Percentiles rank a stretch among this genome's conserved stretches.
Conservation (phyloP, 2,888 invertebrate species). For the Clistopyga incitator region DNA sequence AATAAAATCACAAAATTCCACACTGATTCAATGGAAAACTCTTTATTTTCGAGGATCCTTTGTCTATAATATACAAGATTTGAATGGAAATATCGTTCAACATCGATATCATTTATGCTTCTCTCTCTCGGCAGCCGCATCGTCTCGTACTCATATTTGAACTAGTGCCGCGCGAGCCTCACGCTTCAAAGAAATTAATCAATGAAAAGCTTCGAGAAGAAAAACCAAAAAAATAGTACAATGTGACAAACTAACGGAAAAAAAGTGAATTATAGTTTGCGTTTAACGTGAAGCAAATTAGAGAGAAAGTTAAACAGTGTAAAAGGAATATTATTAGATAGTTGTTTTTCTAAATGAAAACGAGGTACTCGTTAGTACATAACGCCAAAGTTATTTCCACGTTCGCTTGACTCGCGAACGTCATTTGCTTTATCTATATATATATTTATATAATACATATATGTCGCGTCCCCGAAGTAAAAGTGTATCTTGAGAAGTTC, state of each 20-base stretch:
- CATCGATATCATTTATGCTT: constrained; percentile 39
- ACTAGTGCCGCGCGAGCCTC: constrained; percentile 2
- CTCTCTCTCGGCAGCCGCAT: neutral
- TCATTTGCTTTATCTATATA: constrained; percentile 33
- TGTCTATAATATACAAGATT: constrained; percentile 62
- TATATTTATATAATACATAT: constrained; percentile 18
- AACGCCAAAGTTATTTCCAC: constrained; percentile 4
- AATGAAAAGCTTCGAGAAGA: constrained; percentile 2
- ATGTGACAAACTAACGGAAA: neutral
- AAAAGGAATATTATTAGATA: neutral
- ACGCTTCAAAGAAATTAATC: neutral
- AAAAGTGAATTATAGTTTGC: constrained; percentile 26
- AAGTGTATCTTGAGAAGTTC: constrained; percentile 59
- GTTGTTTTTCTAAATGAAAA: constrained; percentile 9
- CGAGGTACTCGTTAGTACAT: neutral
- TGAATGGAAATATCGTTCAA: constrained; percentile 50
- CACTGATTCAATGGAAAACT: constrained; percentile 53
- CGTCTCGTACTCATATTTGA: neutral
- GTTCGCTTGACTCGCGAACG: constrained; percentile 7
- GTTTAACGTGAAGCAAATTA: constrained; percentile 23
- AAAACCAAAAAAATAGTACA: neutral
- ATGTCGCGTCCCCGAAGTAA: constrained; percentile 35
- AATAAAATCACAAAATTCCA: neutral
- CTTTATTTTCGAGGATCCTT: constrained; percentile 58
- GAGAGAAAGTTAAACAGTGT: neutral